Evolutionary conservation across 2,797 vertebrate species (phyloP).

Genomic region (Pelochelys cantorii): DNA sequence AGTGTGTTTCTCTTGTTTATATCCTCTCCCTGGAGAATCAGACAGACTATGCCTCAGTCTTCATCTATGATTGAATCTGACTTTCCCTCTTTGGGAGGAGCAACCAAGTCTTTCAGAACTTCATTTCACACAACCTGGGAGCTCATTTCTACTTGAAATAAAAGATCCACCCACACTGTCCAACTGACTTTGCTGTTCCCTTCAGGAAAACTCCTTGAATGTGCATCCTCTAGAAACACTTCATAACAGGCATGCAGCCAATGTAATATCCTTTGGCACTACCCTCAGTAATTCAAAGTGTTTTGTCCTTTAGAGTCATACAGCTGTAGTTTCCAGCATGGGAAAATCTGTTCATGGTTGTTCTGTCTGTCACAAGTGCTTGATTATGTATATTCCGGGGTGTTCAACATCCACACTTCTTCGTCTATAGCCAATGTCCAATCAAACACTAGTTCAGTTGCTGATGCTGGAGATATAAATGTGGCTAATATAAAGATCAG

Average conservation of each 20-base stretch:
- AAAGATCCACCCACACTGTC: constrained; percentile 19
- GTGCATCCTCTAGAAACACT: constrained; percentile 36
- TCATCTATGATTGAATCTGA: background rate
- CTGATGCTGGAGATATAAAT: too few relatives aligned
- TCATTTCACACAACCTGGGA: constrained; percentile 1
- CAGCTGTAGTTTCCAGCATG: background rate
- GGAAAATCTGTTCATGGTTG: background rate
- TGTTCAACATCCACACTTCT: background rate
- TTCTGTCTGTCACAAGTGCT: background rate
- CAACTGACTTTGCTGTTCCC: background rate
- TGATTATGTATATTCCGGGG: background rate
- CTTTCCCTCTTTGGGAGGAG: background rate
- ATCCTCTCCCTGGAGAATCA: background rate
- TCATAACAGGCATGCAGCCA: constrained; percentile 34
- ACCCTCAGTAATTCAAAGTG: background rate
- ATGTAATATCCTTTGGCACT: constrained; percentile 43
- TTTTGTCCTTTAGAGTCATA: background rate
- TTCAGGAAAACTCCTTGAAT: constrained; percentile 47
- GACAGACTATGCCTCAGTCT: background rate
- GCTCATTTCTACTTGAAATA: constrained; percentile 3
- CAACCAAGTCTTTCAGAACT: background rate
- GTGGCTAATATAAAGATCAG: too few relatives aligned
- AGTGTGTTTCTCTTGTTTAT: background rate
- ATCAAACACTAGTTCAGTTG: too few relatives aligned
- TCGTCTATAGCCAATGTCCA: too few relatives aligned